These are phyloP conservation scores for Eurosta solidaginis DNA, from an alignment of 1,140 invertebrate genomes.

Conservation along the genomic window DNA sequence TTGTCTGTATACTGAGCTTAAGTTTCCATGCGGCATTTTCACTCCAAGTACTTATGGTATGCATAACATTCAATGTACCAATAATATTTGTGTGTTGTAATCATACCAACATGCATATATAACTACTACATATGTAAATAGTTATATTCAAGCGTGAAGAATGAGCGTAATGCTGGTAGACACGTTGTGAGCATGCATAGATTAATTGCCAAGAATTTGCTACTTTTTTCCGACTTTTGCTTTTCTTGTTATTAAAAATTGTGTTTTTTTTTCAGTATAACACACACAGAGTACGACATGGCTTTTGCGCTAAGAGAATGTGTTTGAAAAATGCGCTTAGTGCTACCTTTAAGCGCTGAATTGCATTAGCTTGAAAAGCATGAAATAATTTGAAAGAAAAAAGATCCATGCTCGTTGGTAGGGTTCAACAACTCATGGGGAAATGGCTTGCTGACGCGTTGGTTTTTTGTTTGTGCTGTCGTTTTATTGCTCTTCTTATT, in stretches of 20 bases:
- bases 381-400: neutral
- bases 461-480: neutral
- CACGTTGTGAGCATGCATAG: slow-evolving; percentile 7
- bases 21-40: no score
- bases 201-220: slow-evolving; percentile 28
- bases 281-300: neutral
- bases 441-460: neutral
- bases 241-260: no score
- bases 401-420: neutral
- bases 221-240: neutral
- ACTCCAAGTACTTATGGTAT: neutral
- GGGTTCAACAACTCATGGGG: neutral
- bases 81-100: neutral
- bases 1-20: no score
- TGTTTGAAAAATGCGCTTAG: neutral
- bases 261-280: neutral
- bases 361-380: neutral
- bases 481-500: neutral
- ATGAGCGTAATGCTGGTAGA: slow-evolving; percentile 22
- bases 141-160: neutral
- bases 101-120: neutral
- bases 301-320: neutral
- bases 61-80: neutral
- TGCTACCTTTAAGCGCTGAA: neutral
- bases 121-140: no score